Evolutionary conservation across 2,113 vertebrate species (phyloP).

Genomic region (Sardina pilchardus): DNA sequence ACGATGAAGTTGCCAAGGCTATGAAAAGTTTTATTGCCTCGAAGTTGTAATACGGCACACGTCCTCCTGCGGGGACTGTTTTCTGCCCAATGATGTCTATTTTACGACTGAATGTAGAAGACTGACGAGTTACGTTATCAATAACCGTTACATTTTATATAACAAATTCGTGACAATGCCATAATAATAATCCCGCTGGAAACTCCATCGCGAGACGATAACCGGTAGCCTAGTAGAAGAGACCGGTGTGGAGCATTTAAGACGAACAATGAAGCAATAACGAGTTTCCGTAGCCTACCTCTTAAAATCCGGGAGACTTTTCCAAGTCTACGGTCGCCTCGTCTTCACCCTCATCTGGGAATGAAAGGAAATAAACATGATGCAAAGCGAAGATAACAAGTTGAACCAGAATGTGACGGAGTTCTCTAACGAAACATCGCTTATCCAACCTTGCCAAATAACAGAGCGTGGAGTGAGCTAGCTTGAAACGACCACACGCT

Average conservation of each 20-base stretch:
- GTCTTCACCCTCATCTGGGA: conserved; percentile 64
- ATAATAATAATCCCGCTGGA: background rate
- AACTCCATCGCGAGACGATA: background rate
- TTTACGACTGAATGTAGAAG: background rate
- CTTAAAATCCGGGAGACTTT: conserved; percentile 43
- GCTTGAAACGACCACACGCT: conserved; percentile 10
- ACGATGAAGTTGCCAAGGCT: background rate
- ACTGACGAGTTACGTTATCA: background rate
- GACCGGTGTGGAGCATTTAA: background rate
- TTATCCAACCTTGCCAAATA: conserved; percentile 21
- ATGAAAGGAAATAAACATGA: conserved; percentile 26
- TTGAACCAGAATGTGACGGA: background rate
- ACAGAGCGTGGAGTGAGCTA: conserved; percentile 8
- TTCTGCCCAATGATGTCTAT: background rate
- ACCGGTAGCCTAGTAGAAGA: background rate
- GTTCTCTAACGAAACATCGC: background rate
- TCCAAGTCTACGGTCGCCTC: conserved; percentile 47
- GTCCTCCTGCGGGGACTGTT: background rate
- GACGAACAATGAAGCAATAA: conserved; percentile 23
- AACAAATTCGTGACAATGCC: background rate
- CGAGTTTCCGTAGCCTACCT: conserved; percentile 54
- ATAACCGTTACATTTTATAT: background rate
- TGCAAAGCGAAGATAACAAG: background rate
- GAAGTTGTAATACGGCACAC: background rate
- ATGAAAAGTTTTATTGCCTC: background rate